Evolutionary conservation across 2,888 invertebrate species (phyloP).

Genomic region (Amblyjoppa proteus): DNA sequence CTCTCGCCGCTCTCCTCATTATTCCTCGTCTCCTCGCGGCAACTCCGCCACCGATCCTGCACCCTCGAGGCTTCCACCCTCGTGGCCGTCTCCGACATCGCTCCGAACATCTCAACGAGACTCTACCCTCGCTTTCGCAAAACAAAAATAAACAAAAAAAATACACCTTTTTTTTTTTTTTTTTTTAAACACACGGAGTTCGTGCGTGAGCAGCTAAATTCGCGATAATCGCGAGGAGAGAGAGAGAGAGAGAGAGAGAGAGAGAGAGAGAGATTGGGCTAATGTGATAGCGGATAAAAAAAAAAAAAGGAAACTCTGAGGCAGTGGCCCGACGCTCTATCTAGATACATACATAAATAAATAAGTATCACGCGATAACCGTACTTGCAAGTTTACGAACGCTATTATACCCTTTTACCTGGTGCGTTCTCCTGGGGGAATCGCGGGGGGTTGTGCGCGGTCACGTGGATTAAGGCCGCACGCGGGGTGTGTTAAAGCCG

Average conservation of each 20-base stretch:
- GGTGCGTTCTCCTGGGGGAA: not conserved
- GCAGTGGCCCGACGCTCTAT: constrained; percentile 1
- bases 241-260: constrained; percentile 8
- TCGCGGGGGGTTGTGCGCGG: constrained; percentile 47
- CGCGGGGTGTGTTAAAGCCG: constrained; percentile 36
- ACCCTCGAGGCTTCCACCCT: not conserved
- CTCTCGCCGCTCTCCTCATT: constrained; percentile 20
- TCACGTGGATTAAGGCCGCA: constrained; percentile 69
- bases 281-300: constrained; percentile 24
- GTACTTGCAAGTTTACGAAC: constrained; percentile 5
- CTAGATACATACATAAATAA: constrained; percentile 26
- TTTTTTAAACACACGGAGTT: not conserved
- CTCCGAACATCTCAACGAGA: not conserved
- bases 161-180: too few relatives aligned
- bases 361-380: constrained; percentile 13
- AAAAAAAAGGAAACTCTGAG: not conserved
- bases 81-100: not conserved
- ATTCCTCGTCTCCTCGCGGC: constrained; percentile 13
- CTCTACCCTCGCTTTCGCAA: not conserved
- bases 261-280: constrained; percentile 16
- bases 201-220: constrained; percentile 27
- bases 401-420: not conserved
- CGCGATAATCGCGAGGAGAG: constrained; percentile 21
- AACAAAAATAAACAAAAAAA: not conserved
- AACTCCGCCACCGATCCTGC: not conserved